A percentile compares a stretch with the other conserved stretches of the same genome.
Evolutionary conservation across 2,113 vertebrate genomes (phyloP).

Genomic region (Mungos mungo): DNA sequence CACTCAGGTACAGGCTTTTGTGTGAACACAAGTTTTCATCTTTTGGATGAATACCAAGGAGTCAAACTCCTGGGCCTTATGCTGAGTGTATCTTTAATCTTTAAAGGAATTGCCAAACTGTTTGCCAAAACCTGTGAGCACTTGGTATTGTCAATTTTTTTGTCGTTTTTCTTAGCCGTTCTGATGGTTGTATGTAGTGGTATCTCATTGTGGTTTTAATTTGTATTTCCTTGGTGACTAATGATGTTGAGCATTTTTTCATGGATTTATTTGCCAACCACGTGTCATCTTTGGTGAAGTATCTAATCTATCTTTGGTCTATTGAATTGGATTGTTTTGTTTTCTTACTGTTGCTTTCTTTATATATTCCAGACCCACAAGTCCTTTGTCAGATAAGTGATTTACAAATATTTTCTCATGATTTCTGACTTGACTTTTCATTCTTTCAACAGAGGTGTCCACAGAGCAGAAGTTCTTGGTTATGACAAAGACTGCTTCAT

Average conservation of each 20-base stretch:
- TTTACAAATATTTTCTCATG: neutral
- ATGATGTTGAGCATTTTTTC: neutral
- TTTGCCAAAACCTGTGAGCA: neutral
- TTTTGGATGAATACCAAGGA: slow-evolving; percentile 3
- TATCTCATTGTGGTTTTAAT: neutral
- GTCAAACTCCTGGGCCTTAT: neutral
- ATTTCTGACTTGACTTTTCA: neutral
- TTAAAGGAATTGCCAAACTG: neutral
- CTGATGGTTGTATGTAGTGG: neutral
- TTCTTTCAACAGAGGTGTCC: neutral
- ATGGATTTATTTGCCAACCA: neutral
- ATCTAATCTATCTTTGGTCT: neutral
- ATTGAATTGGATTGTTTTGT: neutral
- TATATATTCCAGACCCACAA: neutral
- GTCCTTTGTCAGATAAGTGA: neutral
- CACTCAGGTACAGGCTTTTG: neutral
- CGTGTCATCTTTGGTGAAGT: neutral
- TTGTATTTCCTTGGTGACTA: neutral
- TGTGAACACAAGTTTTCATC: neutral
- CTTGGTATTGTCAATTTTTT: neutral
- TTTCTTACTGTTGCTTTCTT: neutral
- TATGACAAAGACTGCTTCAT: neutral
- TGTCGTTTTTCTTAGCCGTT: neutral
- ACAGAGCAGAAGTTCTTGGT: neutral
- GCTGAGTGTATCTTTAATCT: neutral